A percentile compares a stretch with the other conserved stretches of the same genome.
Conservation (phyloP, 2,888 invertebrate genomes). For the Salticus scenicus region DNA sequence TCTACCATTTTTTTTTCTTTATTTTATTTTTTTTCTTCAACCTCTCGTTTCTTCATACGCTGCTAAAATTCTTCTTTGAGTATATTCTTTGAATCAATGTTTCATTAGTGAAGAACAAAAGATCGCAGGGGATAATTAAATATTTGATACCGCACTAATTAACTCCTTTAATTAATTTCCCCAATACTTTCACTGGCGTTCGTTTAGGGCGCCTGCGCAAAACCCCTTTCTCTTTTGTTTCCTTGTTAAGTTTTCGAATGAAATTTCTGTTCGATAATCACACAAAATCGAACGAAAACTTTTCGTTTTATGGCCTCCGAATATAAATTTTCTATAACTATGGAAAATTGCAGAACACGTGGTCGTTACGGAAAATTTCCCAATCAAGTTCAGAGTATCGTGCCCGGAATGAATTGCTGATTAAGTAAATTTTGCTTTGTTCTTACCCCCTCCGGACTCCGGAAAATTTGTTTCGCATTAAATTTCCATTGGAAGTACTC, state of each 20-base stretch:
- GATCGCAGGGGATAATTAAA: slow-evolving; percentile 66
- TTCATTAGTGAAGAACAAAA: slow-evolving; percentile 69
- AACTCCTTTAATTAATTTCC: slow-evolving; percentile 69
- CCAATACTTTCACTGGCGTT: slow-evolving; percentile 52
- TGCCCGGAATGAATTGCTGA: not conserved
- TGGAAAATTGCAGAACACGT: not conserved
- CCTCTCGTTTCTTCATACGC: not conserved
- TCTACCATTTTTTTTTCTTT: not conserved
- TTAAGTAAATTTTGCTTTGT: too few species aligned
- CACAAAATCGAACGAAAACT: slow-evolving; percentile 40
- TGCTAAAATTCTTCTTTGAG: slow-evolving; percentile 57
- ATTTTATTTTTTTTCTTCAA: not conserved
- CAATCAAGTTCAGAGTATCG: not conserved
- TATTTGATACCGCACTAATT: slow-evolving; percentile 69
- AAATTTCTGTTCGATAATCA: slow-evolving; percentile 47
- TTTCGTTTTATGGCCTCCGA: not conserved
- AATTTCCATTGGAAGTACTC: too few species aligned
- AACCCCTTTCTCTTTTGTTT: slow-evolving; percentile 17
- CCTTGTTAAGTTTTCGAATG: slow-evolving; percentile 20
- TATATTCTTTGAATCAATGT: slow-evolving; percentile 67
- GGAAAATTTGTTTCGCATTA: too few species aligned
- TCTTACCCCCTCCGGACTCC: too few species aligned
- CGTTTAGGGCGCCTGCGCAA: not conserved
- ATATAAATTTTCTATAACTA: slow-evolving; percentile 4
- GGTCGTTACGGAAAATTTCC: not conserved